These are phyloP conservation scores for Melinaea marsaeus DNA, from an alignment of 2,888 invertebrate genomes.

Conservation along the genomic window DNA sequence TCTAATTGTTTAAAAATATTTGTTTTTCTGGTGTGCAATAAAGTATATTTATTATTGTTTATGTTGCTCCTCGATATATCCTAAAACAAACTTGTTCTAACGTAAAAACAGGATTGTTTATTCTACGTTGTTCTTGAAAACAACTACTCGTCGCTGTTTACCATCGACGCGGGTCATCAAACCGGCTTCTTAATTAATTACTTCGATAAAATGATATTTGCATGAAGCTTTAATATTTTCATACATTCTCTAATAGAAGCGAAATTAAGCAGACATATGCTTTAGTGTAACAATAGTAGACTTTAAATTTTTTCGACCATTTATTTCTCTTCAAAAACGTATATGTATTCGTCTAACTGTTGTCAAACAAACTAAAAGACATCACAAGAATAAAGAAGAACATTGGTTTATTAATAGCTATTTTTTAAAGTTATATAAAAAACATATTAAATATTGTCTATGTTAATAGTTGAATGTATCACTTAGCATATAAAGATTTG, in stretches of 20 bases:
- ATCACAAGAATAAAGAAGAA: neutral
- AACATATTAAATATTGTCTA: neutral
- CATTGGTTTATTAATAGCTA: neutral
- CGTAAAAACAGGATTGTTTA: neutral
- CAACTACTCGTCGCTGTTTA: neutral
- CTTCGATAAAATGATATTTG: conserved; percentile 3
- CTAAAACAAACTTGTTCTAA: neutral
- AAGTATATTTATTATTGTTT: too few relatives aligned
- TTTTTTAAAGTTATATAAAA: neutral
- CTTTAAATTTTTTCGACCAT: too few relatives aligned
- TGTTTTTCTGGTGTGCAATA: neutral
- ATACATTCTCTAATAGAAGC: too few relatives aligned
- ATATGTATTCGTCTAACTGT: neutral
- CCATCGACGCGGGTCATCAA: conserved; percentile 10
- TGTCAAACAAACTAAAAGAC: neutral
- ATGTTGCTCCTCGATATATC: neutral
- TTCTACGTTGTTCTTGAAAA: neutral
- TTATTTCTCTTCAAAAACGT: too few relatives aligned
- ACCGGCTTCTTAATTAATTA: conserved; percentile 7
- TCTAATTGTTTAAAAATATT: too few relatives aligned
- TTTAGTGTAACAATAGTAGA: too few relatives aligned
- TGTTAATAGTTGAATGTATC: conserved; percentile 4
- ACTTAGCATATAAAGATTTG: conserved; percentile 13
- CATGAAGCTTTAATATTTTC: neutral
- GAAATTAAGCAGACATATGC: too few relatives aligned